phyloP scores from a whole-genome alignment of 2,888 invertebrate genomes.

The Epinotia nisella region DNA sequence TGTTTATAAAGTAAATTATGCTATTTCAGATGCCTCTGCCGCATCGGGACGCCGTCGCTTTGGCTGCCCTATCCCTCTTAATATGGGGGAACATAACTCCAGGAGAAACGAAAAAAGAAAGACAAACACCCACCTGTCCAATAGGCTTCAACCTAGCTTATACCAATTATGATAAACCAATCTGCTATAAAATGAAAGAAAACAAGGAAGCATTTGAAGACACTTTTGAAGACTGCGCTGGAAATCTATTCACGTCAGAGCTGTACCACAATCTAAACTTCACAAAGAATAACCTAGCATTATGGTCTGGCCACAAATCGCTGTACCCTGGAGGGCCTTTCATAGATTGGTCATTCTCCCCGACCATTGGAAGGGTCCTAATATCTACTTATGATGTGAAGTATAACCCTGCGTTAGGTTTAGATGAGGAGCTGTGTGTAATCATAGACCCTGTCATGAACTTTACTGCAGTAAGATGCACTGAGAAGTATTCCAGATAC shows the following conservation, averaged over 20 bases:
- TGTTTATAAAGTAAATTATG: background rate
- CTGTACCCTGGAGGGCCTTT: slow-evolving; percentile 75
- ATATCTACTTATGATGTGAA: slow-evolving; percentile 60
- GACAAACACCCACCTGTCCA: slow-evolving; percentile 59
- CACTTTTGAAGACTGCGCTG: slow-evolving; percentile 69
- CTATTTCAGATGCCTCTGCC: slow-evolving; percentile 65
- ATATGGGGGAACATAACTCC: slow-evolving; percentile 51
- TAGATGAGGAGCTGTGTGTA: slow-evolving; percentile 69
- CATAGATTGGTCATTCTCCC: slow-evolving; percentile 70
- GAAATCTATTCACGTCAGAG: slow-evolving; percentile 68
- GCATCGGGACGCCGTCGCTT: slow-evolving; percentile 51
- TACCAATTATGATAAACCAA: slow-evolving; percentile 54
- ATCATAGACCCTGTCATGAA: slow-evolving; percentile 64
- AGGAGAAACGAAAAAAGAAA: slow-evolving; percentile 49
- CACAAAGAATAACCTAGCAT: slow-evolving; percentile 55
- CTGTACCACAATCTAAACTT: slow-evolving; percentile 64
- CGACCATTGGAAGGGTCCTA: slow-evolving; percentile 61
- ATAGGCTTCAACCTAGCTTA: slow-evolving; percentile 68
- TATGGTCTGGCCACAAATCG: slow-evolving; percentile 78
- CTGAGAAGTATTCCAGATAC: slow-evolving; percentile 69
- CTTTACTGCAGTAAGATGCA: slow-evolving; percentile 68
- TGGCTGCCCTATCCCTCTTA: slow-evolving; percentile 52
- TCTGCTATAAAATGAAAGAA: slow-evolving; percentile 73
- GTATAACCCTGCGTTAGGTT: slow-evolving; percentile 53
- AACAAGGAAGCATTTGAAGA: slow-evolving; percentile 70